Evolutionary conservation across 1,140 invertebrate species (phyloP).

Genomic region (Chrysoperla carnea): DNA sequence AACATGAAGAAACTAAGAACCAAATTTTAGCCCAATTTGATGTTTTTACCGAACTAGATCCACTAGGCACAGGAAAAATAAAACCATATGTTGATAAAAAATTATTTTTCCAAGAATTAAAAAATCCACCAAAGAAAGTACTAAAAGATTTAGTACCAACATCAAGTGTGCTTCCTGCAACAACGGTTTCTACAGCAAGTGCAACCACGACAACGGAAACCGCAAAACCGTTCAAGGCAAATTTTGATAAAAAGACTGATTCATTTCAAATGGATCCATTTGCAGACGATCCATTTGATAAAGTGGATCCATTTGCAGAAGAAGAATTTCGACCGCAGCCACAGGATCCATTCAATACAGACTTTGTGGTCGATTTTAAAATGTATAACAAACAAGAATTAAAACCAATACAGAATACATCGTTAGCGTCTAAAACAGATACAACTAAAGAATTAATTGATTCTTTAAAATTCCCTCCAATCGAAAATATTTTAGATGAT

Average conservation of each 20-base stretch:
- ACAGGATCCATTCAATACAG: slow-evolving; percentile 42
- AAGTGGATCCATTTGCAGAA: slow-evolving; percentile 42
- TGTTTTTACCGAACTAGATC: slow-evolving; percentile 84
- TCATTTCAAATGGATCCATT: slow-evolving; percentile 37
- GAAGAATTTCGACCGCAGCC: slow-evolving; percentile 22
- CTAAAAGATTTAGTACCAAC: slow-evolving; percentile 58
- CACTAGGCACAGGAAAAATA: slow-evolving; percentile 70
- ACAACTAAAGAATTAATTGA: slow-evolving; percentile 9
- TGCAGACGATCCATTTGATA: slow-evolving; percentile 49
- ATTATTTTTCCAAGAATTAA: slow-evolving; percentile 85
- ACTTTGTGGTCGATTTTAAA: slow-evolving; percentile 18
- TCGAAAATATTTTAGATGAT: neutral
- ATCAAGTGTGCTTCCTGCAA: neutral
- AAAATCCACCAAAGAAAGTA: slow-evolving; percentile 81
- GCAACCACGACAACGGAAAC: slow-evolving; percentile 4
- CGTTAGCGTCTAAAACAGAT: slow-evolving; percentile 3
- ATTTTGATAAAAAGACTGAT: slow-evolving; percentile 8
- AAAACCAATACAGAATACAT: neutral
- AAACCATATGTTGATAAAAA: slow-evolving; percentile 88
- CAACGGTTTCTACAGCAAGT: slow-evolving; percentile 4
- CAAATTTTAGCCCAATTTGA: slow-evolving; percentile 31
- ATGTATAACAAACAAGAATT: slow-evolving; percentile 7
- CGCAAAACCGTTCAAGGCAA: slow-evolving; percentile 12
- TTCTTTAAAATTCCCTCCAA: slow-evolving; percentile 12
- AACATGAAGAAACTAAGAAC: slow-evolving; percentile 13